These are phyloP conservation scores for Apamea monoglypha DNA, from an alignment of 2,888 invertebrate species.

Conservation along the genomic window DNA sequence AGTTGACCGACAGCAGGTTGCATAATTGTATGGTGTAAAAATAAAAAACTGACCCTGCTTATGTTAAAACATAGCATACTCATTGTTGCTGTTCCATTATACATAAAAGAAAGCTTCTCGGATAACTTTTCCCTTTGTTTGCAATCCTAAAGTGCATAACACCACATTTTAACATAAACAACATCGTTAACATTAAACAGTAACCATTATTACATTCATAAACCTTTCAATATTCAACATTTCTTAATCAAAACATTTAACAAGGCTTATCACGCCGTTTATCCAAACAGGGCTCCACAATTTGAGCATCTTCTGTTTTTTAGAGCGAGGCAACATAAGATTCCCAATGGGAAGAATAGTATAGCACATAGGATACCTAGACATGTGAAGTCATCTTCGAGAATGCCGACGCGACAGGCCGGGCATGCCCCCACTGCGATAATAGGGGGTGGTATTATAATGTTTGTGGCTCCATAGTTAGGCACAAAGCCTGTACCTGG, in stretches of 20 bases:
- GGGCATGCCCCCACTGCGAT: slow-evolving; percentile 97
- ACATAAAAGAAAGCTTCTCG: background rate
- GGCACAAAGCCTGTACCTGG: slow-evolving; percentile 88
- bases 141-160: background rate
- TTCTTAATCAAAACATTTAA: slow-evolving; percentile 66
- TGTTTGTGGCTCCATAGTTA: slow-evolving; percentile 91
- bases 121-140: background rate
- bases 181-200: slow-evolving; percentile 47
- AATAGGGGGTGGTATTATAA: slow-evolving; percentile 93
- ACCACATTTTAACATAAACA: slow-evolving; percentile 54
- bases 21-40: slow-evolving; percentile 6
- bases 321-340: slow-evolving; percentile 96
- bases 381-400: slow-evolving; percentile 97
- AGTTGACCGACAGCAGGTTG: background rate
- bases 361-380: slow-evolving; percentile 96
- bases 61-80: slow-evolving; percentile 28
- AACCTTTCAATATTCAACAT: slow-evolving; percentile 68
- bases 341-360: slow-evolving; percentile 96
- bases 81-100: background rate
- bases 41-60: slow-evolving; percentile 26
- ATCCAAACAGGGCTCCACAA: slow-evolving; percentile 95
- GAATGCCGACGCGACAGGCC: slow-evolving; percentile 95
- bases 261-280: slow-evolving; percentile 65
- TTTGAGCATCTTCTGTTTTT: slow-evolving; percentile 96
- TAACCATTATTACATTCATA: slow-evolving; percentile 63